Conservation (phyloP, 2,888 invertebrate genomes). For the Ecdyonurus torrentis region DNA sequence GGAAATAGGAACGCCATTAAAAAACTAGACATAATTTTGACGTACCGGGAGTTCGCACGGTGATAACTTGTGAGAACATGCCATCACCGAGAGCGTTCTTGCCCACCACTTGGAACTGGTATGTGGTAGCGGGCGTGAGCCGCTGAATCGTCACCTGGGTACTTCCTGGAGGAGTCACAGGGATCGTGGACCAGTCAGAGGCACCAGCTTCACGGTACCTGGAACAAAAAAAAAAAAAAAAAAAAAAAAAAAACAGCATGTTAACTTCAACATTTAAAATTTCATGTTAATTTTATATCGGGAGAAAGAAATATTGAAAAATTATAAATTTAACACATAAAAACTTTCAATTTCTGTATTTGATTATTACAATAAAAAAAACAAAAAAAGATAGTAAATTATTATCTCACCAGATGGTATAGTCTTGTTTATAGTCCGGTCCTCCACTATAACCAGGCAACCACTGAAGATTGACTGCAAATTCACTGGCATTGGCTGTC, state of each 20-base stretch:
- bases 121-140: slow-evolving; percentile 74
- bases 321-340: background rate
- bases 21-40: too few species aligned
- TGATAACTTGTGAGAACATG: slow-evolving; percentile 86
- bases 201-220: slow-evolving; percentile 72
- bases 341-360: background rate
- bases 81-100: slow-evolving; percentile 90
- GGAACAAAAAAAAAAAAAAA: slow-evolving; percentile 1
- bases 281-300: background rate
- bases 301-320: background rate
- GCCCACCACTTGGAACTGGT: slow-evolving; percentile 92
- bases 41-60: slow-evolving; percentile 70
- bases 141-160: slow-evolving; percentile 80
- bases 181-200: slow-evolving; percentile 83
- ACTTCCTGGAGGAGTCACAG: slow-evolving; percentile 81
- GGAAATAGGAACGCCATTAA: too few species aligned
- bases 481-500: slow-evolving; percentile 74
- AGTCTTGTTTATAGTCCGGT: slow-evolving; percentile 86
- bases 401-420: slow-evolving; percentile 62
- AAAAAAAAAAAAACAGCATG: background rate
- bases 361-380: background rate
- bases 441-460: slow-evolving; percentile 91
- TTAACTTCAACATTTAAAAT: background rate
- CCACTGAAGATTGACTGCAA: slow-evolving; percentile 82
- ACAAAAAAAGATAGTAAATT: background rate